phyloP scores from a whole-genome alignment of 1,140 invertebrate genomes.

The Apis mellifera region DNA sequence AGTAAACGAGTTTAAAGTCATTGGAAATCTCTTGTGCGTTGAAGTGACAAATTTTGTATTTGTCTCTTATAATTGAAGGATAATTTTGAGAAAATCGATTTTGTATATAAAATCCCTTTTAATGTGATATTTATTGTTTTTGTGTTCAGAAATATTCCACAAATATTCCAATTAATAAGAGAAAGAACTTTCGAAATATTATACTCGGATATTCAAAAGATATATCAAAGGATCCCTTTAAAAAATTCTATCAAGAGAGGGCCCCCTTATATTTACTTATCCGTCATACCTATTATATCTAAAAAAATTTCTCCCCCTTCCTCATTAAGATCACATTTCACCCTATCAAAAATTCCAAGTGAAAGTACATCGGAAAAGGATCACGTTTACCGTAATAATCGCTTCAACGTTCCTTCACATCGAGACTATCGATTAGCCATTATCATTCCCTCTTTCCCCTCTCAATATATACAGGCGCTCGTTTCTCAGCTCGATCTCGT shows the following conservation, averaged over 20 bases:
- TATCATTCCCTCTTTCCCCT: background rate
- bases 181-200: background rate
- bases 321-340: background rate
- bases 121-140: too few species aligned
- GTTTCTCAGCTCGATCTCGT: background rate
- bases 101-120: too few species aligned
- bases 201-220: background rate
- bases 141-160: too few species aligned
- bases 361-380: background rate
- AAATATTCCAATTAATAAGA: too few species aligned
- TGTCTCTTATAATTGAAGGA: too few species aligned
- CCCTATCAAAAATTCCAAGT: background rate
- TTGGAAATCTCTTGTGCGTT: background rate
- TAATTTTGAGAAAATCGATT: too few species aligned
- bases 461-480: background rate
- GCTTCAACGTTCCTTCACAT: background rate
- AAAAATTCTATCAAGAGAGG: background rate
- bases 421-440: conserved; percentile 1
- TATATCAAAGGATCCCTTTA: background rate
- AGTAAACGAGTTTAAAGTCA: background rate
- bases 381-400: background rate
- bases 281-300: background rate
- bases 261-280: background rate
- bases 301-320: too few species aligned
- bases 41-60: too few species aligned